A percentile compares a stretch with the other conserved stretches of the same genome.
phyloP scores from a whole-genome alignment of 2,797 vertebrate genomes.

The Eupleurogrammus muticus region DNA sequence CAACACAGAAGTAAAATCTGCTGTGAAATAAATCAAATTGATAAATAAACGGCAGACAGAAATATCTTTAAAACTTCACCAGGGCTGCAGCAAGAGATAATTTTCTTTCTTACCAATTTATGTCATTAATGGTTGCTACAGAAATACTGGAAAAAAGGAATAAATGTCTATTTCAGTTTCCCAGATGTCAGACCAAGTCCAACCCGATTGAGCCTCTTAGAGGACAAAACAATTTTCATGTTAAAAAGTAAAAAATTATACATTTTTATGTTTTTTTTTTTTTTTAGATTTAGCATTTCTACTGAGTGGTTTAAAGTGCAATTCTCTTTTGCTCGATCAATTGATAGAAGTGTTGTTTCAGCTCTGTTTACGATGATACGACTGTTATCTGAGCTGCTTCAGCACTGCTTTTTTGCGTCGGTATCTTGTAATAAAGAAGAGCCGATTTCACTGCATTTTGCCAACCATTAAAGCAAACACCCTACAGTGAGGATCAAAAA shows the following conservation, averaged over 20 bases:
- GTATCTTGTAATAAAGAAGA: conserved; percentile 18
- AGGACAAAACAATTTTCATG: background rate
- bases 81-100: background rate
- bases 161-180: background rate
- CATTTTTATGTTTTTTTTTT: too few species aligned
- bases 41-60: background rate
- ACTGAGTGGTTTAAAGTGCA: background rate
- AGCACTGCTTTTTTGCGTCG: background rate
- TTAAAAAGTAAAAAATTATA: too few species aligned
- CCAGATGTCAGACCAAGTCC: too few species aligned
- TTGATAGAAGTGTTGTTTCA: background rate
- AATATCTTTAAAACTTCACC: background rate
- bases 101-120: background rate
- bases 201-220: background rate
- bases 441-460: conserved; percentile 17
- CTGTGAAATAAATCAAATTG: background rate
- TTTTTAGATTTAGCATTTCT: background rate
- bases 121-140: background rate
- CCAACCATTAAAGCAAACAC: conserved; percentile 30
- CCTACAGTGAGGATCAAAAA: conserved; percentile 47
- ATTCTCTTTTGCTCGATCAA: background rate
- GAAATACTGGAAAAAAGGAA: background rate
- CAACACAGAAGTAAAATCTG: background rate
- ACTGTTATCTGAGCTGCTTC: background rate
- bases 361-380: background rate